Evolutionary conservation across 1,140 invertebrate species (phyloP).

Genomic region (Lordiphosa collinella): DNA sequence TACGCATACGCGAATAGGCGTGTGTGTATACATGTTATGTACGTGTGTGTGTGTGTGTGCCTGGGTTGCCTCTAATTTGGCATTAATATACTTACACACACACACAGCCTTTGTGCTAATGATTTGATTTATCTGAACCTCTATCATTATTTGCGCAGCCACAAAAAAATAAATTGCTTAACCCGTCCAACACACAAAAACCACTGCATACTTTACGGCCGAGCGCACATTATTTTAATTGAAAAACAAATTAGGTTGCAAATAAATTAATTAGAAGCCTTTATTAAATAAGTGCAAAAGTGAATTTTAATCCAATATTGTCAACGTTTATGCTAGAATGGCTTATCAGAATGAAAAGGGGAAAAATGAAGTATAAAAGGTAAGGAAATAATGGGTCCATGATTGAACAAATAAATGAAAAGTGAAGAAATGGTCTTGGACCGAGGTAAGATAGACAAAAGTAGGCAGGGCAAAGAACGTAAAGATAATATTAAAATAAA

Average conservation of each 20-base stretch:
- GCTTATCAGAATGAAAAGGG: too few species aligned
- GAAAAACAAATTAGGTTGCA: constrained; percentile 8
- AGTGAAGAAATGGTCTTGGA: too few species aligned
- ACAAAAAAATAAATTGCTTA: constrained; percentile 41
- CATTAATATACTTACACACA: constrained; percentile 30
- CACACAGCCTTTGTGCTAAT: constrained; percentile 40
- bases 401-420: too few species aligned
- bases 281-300: constrained; percentile 4
- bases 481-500: too few species aligned
- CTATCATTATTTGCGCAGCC: constrained; percentile 11
- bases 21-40: constrained; percentile 16
- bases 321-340: too few species aligned
- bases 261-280: constrained; percentile 5
- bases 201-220: constrained; percentile 27
- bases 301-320: background rate
- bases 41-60: constrained; percentile 22
- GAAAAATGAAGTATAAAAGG: too few species aligned
- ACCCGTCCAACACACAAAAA: constrained; percentile 12
- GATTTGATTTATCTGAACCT: constrained; percentile 68
- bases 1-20: constrained; percentile 58
- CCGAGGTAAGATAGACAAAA: too few species aligned
- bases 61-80: constrained; percentile 57
- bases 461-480: too few species aligned
- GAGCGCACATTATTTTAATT: constrained; percentile 8
- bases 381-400: too few species aligned